Base-by-base conservation (phyloP, 2,888 invertebrate genomes). In the Halictus ligatus region DNA sequence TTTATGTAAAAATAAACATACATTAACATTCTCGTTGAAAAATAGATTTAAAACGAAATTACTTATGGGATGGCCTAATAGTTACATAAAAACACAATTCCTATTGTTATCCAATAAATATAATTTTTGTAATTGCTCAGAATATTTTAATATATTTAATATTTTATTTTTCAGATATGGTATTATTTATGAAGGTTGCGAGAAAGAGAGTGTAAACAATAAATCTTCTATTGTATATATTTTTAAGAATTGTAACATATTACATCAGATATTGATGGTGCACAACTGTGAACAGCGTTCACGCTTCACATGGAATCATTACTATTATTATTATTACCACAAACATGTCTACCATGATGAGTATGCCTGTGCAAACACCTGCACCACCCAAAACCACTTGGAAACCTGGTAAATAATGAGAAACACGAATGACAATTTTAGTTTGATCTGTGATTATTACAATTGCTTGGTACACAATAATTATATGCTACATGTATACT, bases 151-250 rank as follows among this genome's bases (percentile, higher is more conserved):
- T 12, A 35, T 78, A 69, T 81, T 73, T 71, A 58, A 58, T 73
- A 43, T 76, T 88, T 87, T 88, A 50, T 74, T 78, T 92, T 92
- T 43, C 85, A 98, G 98, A 97, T 96, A 99, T 99, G 98, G 98
- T 99, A 78, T 95, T 99, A 67, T 98, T 99, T 94, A 99, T 99
- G 98, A 98, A 98, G 95, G 96, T 98, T 71, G 98, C 98, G 96
- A 98, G 97, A 94, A 98, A 98, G 94, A 97, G 96, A 93, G 35
- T 89, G 35, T 92, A 88, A 71, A 73, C 78, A 40, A 79, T 35
- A 64, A 7, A 13, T 64, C 2, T 46, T 50, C 25, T 35, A 13
- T 6, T 75, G 40, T 75, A 15, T 67, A 25, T 35, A 29, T 48
- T 46, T 50, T 15, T 29, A 1, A 35, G 54, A 35, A 74, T 29